phyloP scores from a whole-genome alignment of 2,113 vertebrate species.

The Eubucco bourcierii region DNA sequence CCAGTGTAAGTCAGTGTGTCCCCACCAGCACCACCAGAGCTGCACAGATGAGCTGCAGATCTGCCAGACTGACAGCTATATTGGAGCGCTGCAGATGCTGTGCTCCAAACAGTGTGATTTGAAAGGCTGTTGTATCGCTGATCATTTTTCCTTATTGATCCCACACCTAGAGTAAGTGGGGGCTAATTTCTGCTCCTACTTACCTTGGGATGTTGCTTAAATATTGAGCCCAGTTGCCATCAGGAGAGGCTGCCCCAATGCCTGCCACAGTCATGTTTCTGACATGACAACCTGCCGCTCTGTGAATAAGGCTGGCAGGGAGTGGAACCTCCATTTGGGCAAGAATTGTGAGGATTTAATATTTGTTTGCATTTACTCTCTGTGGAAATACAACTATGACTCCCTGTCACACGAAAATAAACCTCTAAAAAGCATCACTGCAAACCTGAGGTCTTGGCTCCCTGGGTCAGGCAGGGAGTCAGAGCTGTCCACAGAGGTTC shows the following conservation, averaged over 20 bases:
- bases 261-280: background rate
- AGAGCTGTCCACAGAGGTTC: background rate
- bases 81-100: background rate
- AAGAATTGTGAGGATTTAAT: background rate
- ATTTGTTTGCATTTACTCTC: background rate
- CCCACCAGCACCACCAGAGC: background rate
- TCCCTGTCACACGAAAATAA: background rate
- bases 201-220: background rate
- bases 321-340: background rate
- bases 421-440: background rate
- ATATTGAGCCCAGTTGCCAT: rapidly evolving
- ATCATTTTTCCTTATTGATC: background rate
- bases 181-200: background rate
- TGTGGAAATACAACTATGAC: background rate
- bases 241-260: background rate
- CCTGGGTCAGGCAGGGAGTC: too few relatives aligned
- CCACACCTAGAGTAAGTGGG: rapidly evolving
- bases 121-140: background rate
- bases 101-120: background rate
- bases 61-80: background rate
- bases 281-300: background rate
- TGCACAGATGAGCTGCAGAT: rapidly evolving
- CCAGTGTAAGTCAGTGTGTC: background rate
- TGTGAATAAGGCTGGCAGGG: background rate
- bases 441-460: rapidly evolving